phyloP scores from a whole-genome alignment of 1,140 invertebrate species.

The Aphelenchoides fujianensis region DNA sequence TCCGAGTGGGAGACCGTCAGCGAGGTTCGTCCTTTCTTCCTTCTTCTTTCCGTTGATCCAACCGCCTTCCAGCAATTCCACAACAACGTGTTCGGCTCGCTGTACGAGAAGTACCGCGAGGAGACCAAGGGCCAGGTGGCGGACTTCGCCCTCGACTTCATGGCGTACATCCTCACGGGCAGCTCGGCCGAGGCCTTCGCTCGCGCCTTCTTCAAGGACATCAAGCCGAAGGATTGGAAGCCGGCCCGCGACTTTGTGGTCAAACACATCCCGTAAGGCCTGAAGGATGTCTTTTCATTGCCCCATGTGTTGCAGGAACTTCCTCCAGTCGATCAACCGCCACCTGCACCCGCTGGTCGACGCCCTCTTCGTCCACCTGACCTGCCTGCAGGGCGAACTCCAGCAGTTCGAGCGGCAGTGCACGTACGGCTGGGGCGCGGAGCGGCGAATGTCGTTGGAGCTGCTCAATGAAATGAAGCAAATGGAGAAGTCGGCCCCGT shows the following conservation, averaged over 20 bases:
- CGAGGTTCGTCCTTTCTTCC: neutral
- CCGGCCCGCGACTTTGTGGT: slow-evolving; percentile 14
- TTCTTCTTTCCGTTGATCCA: neutral
- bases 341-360: neutral
- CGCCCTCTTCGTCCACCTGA: slow-evolving; percentile 6
- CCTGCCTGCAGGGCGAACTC: slow-evolving; percentile 3
- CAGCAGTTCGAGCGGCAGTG: neutral
- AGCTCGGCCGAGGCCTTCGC: slow-evolving; percentile 8
- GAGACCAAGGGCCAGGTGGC: slow-evolving; percentile 6
- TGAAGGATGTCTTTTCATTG: too few species aligned
- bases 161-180: slow-evolving; percentile 12
- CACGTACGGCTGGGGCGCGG: neutral
- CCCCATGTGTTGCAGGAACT: slow-evolving; percentile 14
- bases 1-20: slow-evolving; percentile 12
- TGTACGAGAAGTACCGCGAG: slow-evolving; percentile 6
- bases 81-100: neutral
- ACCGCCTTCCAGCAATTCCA: slow-evolving; percentile 11
- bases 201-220: slow-evolving; percentile 17
- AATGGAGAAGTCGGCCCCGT: neutral
- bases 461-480: neutral
- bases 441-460: neutral
- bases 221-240: slow-evolving; percentile 20
- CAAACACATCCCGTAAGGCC: slow-evolving; percentile 21
- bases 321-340: slow-evolving; percentile 5
- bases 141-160: slow-evolving; percentile 14